phyloP scores from a whole-genome alignment of 23 tunicate species.

The Ciona savignyi region DNA sequence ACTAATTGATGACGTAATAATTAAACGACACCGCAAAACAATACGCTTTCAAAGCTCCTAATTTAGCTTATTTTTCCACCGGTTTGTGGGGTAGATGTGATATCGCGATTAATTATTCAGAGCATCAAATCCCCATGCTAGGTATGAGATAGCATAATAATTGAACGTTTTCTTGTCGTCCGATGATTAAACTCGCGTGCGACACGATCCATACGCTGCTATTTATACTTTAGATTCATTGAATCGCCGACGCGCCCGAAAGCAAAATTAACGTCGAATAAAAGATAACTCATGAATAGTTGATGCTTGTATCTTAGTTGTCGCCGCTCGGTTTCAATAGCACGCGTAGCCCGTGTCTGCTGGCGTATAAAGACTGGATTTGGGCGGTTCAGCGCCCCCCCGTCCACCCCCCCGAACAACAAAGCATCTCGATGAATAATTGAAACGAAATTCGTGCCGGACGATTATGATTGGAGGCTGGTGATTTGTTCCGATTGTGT shows the following conservation, averaged over 20 bases:
- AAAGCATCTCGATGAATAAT: background rate
- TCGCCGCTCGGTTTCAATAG: too few relatives aligned
- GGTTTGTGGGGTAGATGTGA: background rate
- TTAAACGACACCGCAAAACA: too few relatives aligned
- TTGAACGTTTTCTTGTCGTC: background rate
- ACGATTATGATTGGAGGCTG: conserved; percentile 1
- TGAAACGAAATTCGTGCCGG: conserved; percentile 1
- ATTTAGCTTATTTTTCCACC: too few relatives aligned
- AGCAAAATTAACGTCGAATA: too few relatives aligned
- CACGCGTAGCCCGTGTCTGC: too few relatives aligned
- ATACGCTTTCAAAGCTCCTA: too few relatives aligned
- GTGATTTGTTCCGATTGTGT: background rate
- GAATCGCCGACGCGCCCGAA: too few relatives aligned
- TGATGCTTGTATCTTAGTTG: too few relatives aligned
- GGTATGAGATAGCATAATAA: background rate
- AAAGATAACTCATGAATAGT: background rate
- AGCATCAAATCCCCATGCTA: background rate
- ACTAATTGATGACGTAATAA: too few relatives aligned
- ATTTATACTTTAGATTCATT: too few relatives aligned
- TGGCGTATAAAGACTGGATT: background rate
- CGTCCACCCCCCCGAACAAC: background rate
- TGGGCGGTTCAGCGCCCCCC: background rate
- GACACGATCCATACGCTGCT: too few relatives aligned
- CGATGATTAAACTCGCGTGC: background rate
- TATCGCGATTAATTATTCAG: background rate